Evolutionary conservation across 2,113 vertebrate genomes (phyloP).

Genomic region (Etheostoma spectabile): DNA sequence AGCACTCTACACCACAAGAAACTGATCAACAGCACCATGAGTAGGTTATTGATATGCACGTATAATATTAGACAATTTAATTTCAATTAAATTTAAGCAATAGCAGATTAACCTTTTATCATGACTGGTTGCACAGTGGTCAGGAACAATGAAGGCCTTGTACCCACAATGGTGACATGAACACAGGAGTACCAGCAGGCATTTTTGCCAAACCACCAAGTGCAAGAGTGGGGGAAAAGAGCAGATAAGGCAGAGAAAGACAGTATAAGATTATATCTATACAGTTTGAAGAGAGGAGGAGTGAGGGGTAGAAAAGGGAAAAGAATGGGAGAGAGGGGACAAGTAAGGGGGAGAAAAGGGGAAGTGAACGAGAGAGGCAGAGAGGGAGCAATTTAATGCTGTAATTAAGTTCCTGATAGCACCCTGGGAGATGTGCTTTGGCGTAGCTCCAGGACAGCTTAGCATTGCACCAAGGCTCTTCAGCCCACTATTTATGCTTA

Average conservation of each 20-base stretch:
- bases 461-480: constrained; percentile 65
- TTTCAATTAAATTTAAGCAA: background rate
- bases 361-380: constrained; percentile 56
- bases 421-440: constrained; percentile 79
- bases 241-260: constrained; percentile 9
- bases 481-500: constrained; percentile 50
- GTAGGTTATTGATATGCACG: constrained; percentile 1
- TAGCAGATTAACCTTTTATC: constrained; percentile 1
- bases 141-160: constrained; percentile 32
- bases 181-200: constrained; percentile 40
- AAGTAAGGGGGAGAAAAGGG: background rate
- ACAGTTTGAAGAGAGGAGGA: constrained; percentile 28
- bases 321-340: background rate
- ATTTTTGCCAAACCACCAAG: constrained; percentile 48
- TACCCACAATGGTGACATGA: constrained; percentile 14
- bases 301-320: constrained; percentile 33
- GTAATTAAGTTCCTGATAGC: constrained; percentile 83
- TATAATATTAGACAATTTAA: constrained; percentile 27
- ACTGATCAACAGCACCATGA: constrained; percentile 24
- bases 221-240: constrained; percentile 27
- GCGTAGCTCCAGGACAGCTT: constrained; percentile 78
- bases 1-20: constrained; percentile 14
- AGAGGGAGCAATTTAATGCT: constrained; percentile 78
- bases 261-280: constrained; percentile 26
- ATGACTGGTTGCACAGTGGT: constrained; percentile 1